These are phyloP conservation scores for Maconellicoccus hirsutus DNA, from an alignment of 1,140 invertebrate genomes.

Conservation along the genomic window DNA sequence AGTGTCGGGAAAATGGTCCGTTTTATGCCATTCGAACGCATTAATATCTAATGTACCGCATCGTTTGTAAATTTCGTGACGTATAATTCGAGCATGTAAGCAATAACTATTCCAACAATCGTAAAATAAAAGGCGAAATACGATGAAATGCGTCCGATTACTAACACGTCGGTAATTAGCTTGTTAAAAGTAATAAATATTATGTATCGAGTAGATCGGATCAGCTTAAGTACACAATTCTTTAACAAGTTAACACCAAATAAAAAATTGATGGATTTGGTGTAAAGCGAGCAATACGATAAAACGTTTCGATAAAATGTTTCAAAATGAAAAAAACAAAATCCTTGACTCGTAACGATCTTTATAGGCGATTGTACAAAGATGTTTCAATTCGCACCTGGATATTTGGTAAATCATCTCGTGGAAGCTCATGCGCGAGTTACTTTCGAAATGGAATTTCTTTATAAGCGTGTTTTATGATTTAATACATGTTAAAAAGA, in stretches of 20 bases:
- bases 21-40: neutral
- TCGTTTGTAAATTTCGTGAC: neutral
- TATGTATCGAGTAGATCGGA: slow-evolving; percentile 14
- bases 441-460: slow-evolving; percentile 6
- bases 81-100: no score
- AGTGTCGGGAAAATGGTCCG: neutral
- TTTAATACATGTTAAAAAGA: slow-evolving; percentile 13
- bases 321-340: no score
- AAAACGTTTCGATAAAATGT: neutral
- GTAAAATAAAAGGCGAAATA: neutral
- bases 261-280: neutral
- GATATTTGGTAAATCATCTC: neutral
- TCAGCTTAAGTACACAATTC: slow-evolving; percentile 16
- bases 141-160: slow-evolving; percentile 3
- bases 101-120: neutral
- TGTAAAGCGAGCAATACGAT: neutral
- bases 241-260: slow-evolving; percentile 17
- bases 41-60: neutral
- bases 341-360: no score
- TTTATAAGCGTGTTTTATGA: slow-evolving; percentile 16
- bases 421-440: neutral
- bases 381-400: neutral
- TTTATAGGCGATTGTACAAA: neutral
- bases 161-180: slow-evolving; percentile 6
- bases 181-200: slow-evolving; percentile 22